Evolutionary conservation across 2,797 vertebrate species (phyloP), one percentile per base, ranked within the genome.

Genomic region (Mus spretus): DNA sequence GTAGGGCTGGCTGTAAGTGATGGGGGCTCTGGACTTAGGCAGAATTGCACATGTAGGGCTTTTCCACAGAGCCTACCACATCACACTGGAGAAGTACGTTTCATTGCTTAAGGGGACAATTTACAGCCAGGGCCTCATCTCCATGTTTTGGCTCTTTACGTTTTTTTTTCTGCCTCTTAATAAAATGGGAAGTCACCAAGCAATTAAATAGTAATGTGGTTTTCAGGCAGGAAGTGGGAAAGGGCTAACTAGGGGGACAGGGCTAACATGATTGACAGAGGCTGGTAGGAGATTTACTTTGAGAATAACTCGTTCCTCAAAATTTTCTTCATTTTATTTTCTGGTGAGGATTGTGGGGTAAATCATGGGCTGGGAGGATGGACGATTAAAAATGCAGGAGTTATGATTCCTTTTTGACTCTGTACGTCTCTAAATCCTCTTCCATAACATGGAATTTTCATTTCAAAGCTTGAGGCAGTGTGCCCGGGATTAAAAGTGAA

Each of bases 251-350:
- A 95, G 67, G 55, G 55, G 80, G 61, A 59, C 97, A 97, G 93
- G 80, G 44, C 96, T 97, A 94, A 93, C n/a, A n/a, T 98, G 98
- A 98, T 98, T 98, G 98, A 98, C 98, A 98, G 98, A 97, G 98
- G 92, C 97, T 97, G 97, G 59, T 88, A 97, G 82, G 93, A 98
- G 98, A 98, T 98, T 98, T 98, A 98, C 97, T 96, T 94, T 97
- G 95, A 97, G 97, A 98, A 97, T 97, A 97, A 98, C 91, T 98
- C 98, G 96, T 98, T 98, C 98, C 97, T 98, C 98, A 98, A 97
- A 98, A 98, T 95, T 92, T 98, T 95, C 93, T 98, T 97, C 96
- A 97, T 98, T 98, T 98, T 97, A 44, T 98, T 98, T 98, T 98
- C 96, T 98, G 89, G 88, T 97, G 89, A 83, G 96, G 98, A 95